A percentile compares a stretch with the other conserved stretches of the same genome.
Evolutionary conservation across 1,140 invertebrate species (phyloP).

Genomic region (Nixonia krombeini): DNA sequence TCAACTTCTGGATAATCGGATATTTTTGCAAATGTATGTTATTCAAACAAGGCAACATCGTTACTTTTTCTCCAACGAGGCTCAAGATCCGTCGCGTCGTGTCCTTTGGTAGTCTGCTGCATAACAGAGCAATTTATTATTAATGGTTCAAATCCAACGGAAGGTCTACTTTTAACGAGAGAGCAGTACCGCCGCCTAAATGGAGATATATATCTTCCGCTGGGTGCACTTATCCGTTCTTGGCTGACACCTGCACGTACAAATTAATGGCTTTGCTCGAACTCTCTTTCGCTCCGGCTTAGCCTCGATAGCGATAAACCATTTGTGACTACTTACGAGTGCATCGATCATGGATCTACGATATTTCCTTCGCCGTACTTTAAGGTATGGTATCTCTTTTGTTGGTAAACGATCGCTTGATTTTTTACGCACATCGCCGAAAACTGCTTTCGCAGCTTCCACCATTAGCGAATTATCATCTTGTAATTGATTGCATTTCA

Average conservation of each 20-base stretch:
- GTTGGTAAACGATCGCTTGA: conserved; percentile 15
- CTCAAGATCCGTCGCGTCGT: no score
- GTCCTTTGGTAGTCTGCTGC: conserved; percentile 9
- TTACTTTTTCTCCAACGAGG: no score
- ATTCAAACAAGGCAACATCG: no score
- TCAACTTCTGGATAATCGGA: no score
- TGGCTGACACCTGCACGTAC: conserved; percentile 68
- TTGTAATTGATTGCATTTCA: no score
- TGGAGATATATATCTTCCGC: conserved; percentile 68
- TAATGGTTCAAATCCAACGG: conserved; percentile 38
- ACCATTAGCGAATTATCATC: no score
- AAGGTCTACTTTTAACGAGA: conserved; percentile 67
- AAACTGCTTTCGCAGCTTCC: no score
- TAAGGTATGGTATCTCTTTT: conserved; percentile 13
- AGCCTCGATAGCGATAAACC: conserved; percentile 57
- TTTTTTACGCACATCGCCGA: not conserved
- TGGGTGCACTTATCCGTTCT: conserved; percentile 68
- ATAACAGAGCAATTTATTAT: conserved; percentile 52
- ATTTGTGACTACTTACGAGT: conserved; percentile 46
- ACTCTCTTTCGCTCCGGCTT: conserved; percentile 35
- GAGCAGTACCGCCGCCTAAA: conserved; percentile 63
- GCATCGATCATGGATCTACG: conserved; percentile 51
- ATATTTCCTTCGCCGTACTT: conserved; percentile 18
- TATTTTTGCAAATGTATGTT: no score
- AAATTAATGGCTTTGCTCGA: conserved; percentile 65